These are phyloP conservation scores for Acipenser ruthenus DNA, from an alignment of 2,797 vertebrate species.

Conservation along the genomic window DNA sequence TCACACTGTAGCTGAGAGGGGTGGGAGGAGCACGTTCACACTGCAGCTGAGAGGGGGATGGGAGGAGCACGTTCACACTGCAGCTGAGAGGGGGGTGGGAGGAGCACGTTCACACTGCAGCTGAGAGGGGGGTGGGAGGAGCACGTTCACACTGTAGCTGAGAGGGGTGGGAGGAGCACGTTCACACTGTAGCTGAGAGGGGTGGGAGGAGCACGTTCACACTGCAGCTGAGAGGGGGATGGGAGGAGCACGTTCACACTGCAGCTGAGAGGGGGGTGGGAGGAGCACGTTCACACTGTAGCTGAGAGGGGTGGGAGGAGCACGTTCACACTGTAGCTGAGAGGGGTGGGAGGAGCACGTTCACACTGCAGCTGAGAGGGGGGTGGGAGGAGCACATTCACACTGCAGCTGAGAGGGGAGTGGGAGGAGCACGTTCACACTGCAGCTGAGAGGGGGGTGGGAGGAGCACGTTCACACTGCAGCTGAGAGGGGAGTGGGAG, in stretches of 20 bases:
- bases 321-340: slow-evolving; percentile 17
- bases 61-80: slow-evolving; percentile 39
- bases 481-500: background rate
- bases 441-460: background rate
- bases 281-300: slow-evolving; percentile 45
- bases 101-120: slow-evolving; percentile 23
- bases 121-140: slow-evolving; percentile 19
- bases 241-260: background rate
- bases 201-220: background rate
- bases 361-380: too few relatives aligned
- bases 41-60: slow-evolving; percentile 33
- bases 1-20: slow-evolving; percentile 36
- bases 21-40: slow-evolving; percentile 30
- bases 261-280: slow-evolving; percentile 32
- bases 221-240: background rate
- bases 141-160: background rate
- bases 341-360: background rate
- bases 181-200: background rate
- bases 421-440: background rate
- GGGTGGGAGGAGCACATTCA: slow-evolving; percentile 31
- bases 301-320: slow-evolving; percentile 36
- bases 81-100: slow-evolving; percentile 38
- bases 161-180: background rate
- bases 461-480: slow-evolving; percentile 1
- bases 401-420: slow-evolving; percentile 28